phyloP scores from a whole-genome alignment of 2,888 invertebrate species.

The Silvanus unidentatus region DNA sequence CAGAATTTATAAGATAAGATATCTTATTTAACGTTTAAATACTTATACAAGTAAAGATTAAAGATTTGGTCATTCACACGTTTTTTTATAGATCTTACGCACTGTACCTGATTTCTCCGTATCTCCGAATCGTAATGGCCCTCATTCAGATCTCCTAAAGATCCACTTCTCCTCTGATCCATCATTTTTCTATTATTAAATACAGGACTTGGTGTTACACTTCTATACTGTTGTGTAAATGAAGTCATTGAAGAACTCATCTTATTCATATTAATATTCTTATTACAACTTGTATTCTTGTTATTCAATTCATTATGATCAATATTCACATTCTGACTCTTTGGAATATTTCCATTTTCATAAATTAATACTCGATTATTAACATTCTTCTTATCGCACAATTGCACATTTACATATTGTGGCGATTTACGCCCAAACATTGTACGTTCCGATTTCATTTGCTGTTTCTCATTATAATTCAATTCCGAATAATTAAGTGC shows the following conservation, averaged over 20 bases:
- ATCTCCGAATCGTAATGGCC: constrained; percentile 44
- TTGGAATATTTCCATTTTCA: constrained; percentile 41
- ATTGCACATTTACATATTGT: constrained; percentile 42
- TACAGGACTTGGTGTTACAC: constrained; percentile 40
- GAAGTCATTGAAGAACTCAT: constrained; percentile 48
- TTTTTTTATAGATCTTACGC: no score
- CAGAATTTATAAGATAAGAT: constrained; percentile 1
- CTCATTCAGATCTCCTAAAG: constrained; percentile 35
- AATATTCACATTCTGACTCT: constrained; percentile 37
- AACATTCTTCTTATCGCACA: constrained; percentile 44
- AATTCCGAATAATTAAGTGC: constrained; percentile 46
- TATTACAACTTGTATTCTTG: constrained; percentile 32
- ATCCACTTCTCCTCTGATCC: constrained; percentile 36
- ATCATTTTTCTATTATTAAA: constrained; percentile 28
- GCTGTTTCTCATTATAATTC: constrained; percentile 39
- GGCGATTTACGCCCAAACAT: constrained; percentile 25
- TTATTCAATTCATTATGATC: constrained; percentile 43
- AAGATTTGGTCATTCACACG: no score
- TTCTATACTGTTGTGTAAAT: constrained; percentile 38
- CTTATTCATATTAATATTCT: constrained; percentile 39
- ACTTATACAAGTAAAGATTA: neutral
- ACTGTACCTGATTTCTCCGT: constrained; percentile 49
- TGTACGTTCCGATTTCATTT: constrained; percentile 38
- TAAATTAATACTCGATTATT: constrained; percentile 43
- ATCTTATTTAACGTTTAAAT: neutral